A percentile compares a stretch with the other conserved stretches of the same genome.
Evolutionary conservation across 2,888 invertebrate species (phyloP).

Genomic region (Tetragnatha montana): DNA sequence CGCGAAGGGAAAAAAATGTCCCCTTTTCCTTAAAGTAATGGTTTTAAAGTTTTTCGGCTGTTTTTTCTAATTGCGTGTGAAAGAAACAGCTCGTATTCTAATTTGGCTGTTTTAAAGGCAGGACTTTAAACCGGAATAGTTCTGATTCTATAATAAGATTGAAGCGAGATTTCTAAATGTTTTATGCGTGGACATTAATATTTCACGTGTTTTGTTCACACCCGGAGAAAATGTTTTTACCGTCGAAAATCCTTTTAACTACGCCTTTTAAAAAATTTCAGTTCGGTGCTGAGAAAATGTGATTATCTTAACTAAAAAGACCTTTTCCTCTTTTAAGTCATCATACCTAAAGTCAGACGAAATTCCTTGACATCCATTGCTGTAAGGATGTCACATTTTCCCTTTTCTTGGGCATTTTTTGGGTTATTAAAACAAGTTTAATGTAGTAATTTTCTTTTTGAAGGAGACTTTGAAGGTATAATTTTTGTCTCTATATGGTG

Average conservation of each 20-base stretch:
- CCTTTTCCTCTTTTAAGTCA: background rate
- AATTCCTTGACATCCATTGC: background rate
- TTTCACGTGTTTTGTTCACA: background rate
- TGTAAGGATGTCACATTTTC: background rate
- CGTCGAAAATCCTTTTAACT: background rate
- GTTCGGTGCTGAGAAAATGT: background rate
- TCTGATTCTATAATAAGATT: conserved; percentile 42
- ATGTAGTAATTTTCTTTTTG: background rate
- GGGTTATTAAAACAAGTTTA: background rate
- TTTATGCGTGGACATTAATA: conserved; percentile 5
- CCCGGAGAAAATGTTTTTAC: background rate
- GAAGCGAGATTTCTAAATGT: conserved; percentile 21
- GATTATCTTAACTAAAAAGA: conserved; percentile 3
- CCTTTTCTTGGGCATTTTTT: background rate
- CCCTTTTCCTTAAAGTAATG: conserved; percentile 30
- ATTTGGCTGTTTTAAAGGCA: conserved; percentile 34
- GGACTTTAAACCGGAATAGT: conserved; percentile 26
- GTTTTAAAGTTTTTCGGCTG: conserved; percentile 21
- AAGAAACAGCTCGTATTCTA: conserved; percentile 26
- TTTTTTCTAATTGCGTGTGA: conserved; percentile 27
- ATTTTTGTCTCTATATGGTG: background rate
- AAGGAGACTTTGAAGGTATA: background rate
- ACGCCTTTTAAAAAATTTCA: background rate
- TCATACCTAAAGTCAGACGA: background rate
- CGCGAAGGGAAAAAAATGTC: background rate